Percentiles rank a stretch among this genome's conserved stretches.
phyloP scores from a whole-genome alignment of 2,113 vertebrate species.

The Kryptolebias marmoratus region DNA sequence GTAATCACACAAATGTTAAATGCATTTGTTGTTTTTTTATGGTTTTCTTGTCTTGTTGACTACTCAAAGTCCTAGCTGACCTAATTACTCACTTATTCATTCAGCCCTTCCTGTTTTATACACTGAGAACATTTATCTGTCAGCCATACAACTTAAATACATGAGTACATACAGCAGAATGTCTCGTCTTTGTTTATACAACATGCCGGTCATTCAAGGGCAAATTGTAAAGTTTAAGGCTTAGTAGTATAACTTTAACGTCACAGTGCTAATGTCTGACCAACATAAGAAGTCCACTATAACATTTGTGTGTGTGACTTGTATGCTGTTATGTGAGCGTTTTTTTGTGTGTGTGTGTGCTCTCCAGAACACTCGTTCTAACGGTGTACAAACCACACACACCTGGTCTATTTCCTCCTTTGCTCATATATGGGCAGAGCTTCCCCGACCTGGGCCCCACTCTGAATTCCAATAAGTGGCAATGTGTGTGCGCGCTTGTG shows the following conservation, averaged over 20 bases:
- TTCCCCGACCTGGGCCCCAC: slow-evolving; percentile 79
- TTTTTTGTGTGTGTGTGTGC: slow-evolving; percentile 49
- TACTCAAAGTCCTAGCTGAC: no score
- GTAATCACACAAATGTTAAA: no score
- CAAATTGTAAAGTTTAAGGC: slow-evolving; percentile 48
- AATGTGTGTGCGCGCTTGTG: slow-evolving; percentile 3
- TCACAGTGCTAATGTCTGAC: slow-evolving; percentile 45
- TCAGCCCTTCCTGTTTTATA: no score
- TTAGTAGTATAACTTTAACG: slow-evolving; percentile 40
- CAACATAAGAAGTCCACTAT: slow-evolving; percentile 30
- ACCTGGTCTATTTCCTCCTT: slow-evolving; percentile 72
- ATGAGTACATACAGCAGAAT: no score
- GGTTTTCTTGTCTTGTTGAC: no score
- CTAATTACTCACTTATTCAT: no score
- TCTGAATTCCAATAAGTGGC: slow-evolving; percentile 75
- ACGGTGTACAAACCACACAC: slow-evolving; percentile 69
- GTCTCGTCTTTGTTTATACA: slow-evolving; percentile 71
- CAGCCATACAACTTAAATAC: no score
- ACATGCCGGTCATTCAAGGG: slow-evolving; percentile 44
- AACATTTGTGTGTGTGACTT: slow-evolving; percentile 12
- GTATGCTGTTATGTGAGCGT: slow-evolving; percentile 18
- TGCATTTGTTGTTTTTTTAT: no score
- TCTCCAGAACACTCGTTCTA: slow-evolving; percentile 60
- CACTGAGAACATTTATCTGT: no score
- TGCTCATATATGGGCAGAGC: slow-evolving; percentile 80